Percentiles rank a stretch among this genome's conserved stretches.
Conservation (phyloP, 1,140 invertebrate species). For the Choristoneura fumiferana region DNA sequence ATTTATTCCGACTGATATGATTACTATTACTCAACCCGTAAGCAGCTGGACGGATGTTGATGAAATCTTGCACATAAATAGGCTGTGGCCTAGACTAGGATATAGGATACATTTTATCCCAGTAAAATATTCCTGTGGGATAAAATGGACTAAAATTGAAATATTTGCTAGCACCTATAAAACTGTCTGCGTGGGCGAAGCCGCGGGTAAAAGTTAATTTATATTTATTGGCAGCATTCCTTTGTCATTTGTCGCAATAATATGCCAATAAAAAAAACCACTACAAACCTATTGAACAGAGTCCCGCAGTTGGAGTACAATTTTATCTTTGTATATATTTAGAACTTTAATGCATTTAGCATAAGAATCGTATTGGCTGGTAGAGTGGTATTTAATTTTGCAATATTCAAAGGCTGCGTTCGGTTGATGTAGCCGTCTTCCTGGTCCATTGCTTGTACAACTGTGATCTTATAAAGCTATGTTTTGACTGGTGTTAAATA, state of each 20-base stretch:
- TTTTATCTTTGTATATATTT: constrained; percentile 10
- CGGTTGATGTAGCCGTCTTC: constrained; percentile 40
- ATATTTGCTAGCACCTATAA: too few species aligned
- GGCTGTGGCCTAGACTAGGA: too few species aligned
- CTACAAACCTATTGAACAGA: constrained; percentile 7
- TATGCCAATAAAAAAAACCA: background rate
- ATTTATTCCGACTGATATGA: too few species aligned
- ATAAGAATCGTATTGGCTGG: constrained; percentile 16
- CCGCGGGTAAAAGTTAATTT: too few species aligned
- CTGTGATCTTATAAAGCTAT: constrained; percentile 29
- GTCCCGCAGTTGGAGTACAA: background rate
- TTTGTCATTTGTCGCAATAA: background rate
- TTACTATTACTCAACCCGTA: too few species aligned
- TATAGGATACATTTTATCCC: too few species aligned
- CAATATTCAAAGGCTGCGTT: constrained; percentile 17
- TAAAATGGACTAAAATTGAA: too few species aligned
- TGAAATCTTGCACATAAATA: too few species aligned
- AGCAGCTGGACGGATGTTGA: too few species aligned
- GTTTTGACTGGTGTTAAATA: constrained; percentile 21
- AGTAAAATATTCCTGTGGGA: too few species aligned
- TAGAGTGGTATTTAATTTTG: constrained; percentile 16
- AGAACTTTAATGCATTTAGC: background rate
- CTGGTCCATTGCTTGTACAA: constrained; percentile 34
- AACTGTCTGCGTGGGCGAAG: too few species aligned
- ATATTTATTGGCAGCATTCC: too few species aligned